Conservation (phyloP, 2,888 invertebrate species). For the Argyresthia goedartella region DNA sequence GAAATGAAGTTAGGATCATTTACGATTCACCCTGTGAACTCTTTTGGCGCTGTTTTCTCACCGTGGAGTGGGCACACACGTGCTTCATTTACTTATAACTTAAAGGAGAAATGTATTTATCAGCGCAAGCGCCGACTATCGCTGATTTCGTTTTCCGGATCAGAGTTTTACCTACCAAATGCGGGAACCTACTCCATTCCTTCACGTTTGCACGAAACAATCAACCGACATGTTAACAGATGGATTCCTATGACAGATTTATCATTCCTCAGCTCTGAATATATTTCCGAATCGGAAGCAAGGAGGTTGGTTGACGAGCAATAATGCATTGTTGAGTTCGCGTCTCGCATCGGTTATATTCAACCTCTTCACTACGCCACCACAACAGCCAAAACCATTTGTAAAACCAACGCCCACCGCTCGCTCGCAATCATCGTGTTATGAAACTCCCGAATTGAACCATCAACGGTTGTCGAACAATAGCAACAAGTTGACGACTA, state of each 20-base stretch:
- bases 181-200: too few species aligned
- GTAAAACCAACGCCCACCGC: not conserved
- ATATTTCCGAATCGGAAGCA: conserved; percentile 71
- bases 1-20: too few species aligned
- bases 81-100: too few species aligned
- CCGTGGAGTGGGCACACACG: too few species aligned
- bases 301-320: conserved; percentile 59
- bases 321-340: conserved; percentile 62
- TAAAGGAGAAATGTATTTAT: too few species aligned
- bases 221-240: conserved; percentile 44
- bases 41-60: too few species aligned
- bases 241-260: conserved; percentile 37
- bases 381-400: conserved; percentile 10
- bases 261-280: conserved; percentile 52
- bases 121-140: too few species aligned
- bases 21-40: too few species aligned
- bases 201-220: conserved; percentile 24
- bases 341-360: conserved; percentile 62
- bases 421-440: not conserved
- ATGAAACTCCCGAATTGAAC: not conserved
- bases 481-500: not conserved
- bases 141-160: too few species aligned
- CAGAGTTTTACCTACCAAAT: too few species aligned
- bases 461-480: not conserved
- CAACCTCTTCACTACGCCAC: conserved; percentile 24